These are phyloP conservation scores for Andrena fulva DNA, from an alignment of 2,888 invertebrate species.

Conservation along the genomic window DNA sequence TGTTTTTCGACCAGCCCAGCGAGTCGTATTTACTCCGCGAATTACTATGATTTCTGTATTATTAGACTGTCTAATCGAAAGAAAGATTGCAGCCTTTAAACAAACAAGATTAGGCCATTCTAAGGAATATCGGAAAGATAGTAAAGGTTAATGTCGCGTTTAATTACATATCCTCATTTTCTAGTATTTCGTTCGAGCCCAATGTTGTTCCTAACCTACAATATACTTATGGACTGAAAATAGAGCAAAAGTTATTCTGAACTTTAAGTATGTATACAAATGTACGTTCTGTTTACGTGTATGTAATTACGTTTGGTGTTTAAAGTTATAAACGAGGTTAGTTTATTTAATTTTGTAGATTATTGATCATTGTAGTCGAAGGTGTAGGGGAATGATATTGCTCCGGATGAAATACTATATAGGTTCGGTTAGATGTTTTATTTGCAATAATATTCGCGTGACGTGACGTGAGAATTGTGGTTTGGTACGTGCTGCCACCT, in stretches of 20 bases:
- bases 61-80: not conserved
- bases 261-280: no score
- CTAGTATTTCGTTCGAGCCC: not conserved
- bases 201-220: not conserved
- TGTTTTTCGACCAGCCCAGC: conserved; percentile 21
- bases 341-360: not conserved
- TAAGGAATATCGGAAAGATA: not conserved
- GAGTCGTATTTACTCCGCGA: conserved; percentile 3
- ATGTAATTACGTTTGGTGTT: not conserved
- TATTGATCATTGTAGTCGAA: no score
- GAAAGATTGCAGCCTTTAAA: not conserved
- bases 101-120: not conserved
- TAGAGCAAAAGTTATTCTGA: not conserved
- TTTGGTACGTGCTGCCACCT: conserved; percentile 57
- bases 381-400: not conserved
- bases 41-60: not conserved
- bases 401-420: not conserved
- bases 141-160: not conserved
- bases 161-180: not conserved
- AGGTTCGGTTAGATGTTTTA: not conserved
- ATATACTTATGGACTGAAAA: not conserved
- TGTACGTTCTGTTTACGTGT: not conserved
- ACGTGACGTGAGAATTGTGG: not conserved
- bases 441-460: not conserved
- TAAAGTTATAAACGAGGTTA: not conserved